phyloP scores from a whole-genome alignment of 2,797 vertebrate species.

The Acrossocheilus wenchowensis region DNA sequence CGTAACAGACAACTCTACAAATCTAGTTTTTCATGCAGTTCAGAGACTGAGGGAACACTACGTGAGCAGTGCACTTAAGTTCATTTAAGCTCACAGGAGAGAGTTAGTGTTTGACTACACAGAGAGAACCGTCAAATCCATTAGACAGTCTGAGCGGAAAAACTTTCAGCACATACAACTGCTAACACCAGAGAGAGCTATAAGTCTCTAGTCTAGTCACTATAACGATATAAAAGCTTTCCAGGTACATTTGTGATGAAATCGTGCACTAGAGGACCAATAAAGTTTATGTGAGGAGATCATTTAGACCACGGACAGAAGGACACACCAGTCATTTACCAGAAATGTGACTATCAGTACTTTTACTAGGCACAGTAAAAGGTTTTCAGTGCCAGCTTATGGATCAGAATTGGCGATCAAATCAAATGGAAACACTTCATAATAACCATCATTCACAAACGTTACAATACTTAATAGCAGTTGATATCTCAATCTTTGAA shows the following conservation, averaged over 20 bases:
- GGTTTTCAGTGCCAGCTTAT: neutral
- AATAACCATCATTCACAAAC: neutral
- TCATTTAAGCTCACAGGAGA: slow-evolving; percentile 34
- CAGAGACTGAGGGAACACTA: slow-evolving; percentile 18
- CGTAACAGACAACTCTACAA: slow-evolving; percentile 20
- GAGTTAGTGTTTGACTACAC: slow-evolving; percentile 24
- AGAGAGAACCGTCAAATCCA: slow-evolving; percentile 35
- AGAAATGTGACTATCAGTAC: neutral
- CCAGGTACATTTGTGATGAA: neutral
- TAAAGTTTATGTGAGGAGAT: neutral
- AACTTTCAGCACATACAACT: neutral
- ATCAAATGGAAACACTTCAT: neutral
- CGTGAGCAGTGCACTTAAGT: neutral
- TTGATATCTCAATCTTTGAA: neutral
- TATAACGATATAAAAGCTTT: slow-evolving; percentile 10
- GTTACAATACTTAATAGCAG: neutral
- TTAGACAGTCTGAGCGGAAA: slow-evolving; percentile 4
- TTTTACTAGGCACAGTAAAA: slow-evolving; percentile 1
- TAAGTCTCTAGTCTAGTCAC: slow-evolving; percentile 24
- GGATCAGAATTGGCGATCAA: slow-evolving; percentile 29
- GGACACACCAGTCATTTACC: slow-evolving; percentile 3
- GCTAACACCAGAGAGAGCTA: neutral
- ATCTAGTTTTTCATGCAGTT: slow-evolving; percentile 44
- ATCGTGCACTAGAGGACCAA: slow-evolving; percentile 1
- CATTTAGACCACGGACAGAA: neutral